Evolutionary conservation across 2,113 vertebrate species (phyloP).

Genomic region (Malurus cyaneus): DNA sequence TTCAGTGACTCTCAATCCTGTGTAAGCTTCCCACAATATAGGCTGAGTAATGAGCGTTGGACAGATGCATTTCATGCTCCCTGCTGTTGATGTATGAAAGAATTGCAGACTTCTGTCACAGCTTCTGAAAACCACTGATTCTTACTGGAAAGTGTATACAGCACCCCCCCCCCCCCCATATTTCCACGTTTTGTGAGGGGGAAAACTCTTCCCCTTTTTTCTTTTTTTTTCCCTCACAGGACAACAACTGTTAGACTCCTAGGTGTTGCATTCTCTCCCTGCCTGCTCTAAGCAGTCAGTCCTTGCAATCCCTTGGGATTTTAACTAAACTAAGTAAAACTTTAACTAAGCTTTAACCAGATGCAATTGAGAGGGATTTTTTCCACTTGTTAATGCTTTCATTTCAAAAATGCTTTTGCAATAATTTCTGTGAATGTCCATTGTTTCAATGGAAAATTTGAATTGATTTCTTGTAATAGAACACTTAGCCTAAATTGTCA

Average conservation of each 20-base stretch:
- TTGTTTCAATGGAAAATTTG: neutral
- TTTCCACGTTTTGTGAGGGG: neutral
- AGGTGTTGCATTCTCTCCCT: neutral
- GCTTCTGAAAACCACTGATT: neutral
- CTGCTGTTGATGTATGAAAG: neutral
- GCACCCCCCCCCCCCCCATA: rapidly evolving
- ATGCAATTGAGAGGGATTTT: neutral
- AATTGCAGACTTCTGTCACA: neutral
- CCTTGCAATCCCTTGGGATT: neutral
- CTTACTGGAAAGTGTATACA: neutral
- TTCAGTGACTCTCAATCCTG: neutral
- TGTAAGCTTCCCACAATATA: neutral
- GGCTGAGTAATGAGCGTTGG: neutral
- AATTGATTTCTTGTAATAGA: neutral
- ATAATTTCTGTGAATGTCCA: neutral
- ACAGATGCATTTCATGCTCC: rapidly evolving
- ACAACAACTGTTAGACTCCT: neutral
- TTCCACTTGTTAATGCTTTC: neutral
- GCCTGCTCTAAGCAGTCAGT: neutral
- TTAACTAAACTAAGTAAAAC: too few relatives aligned
- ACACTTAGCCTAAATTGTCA: neutral
- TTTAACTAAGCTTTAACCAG: neutral
- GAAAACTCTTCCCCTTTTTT: neutral
- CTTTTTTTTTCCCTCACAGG: neutral
- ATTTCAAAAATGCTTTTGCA: neutral